These are phyloP conservation scores for Chaetophractus vellerosus DNA, from an alignment of 2,797 vertebrate genomes.

Conservation along the genomic window DNA sequence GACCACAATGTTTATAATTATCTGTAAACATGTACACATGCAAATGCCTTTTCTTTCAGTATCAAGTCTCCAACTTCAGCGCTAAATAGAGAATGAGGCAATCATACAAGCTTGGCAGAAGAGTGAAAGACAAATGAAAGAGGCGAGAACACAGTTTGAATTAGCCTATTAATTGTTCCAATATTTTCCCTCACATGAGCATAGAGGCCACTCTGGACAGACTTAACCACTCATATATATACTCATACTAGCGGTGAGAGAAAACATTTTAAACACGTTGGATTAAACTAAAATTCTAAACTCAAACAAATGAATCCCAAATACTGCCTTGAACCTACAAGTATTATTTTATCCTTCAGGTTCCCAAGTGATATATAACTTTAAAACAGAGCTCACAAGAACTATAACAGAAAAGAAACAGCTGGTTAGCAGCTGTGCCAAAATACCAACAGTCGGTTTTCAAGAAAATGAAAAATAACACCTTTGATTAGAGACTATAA, in stretches of 20 bases:
- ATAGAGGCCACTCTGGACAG: background rate
- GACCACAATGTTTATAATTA: background rate
- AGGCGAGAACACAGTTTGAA: conserved; percentile 21
- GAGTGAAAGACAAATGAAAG: conserved; percentile 2
- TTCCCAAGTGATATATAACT: conserved; percentile 21
- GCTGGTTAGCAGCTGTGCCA: conserved; percentile 57
- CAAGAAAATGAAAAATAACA: conserved; percentile 67
- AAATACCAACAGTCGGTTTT: conserved; percentile 21
- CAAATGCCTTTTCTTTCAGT: conserved; percentile 9
- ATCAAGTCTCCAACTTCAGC: conserved; percentile 1
- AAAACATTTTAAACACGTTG: conserved; percentile 49
- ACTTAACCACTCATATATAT: conserved; percentile 41
- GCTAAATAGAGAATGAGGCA: conserved; percentile 48
- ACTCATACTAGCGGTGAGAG: conserved; percentile 30
- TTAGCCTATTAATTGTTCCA: conserved; percentile 47
- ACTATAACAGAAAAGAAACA: conserved; percentile 60
- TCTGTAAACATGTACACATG: background rate
- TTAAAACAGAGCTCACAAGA: conserved; percentile 42
- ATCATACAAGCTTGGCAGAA: background rate
- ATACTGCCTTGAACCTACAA: conserved; percentile 1
- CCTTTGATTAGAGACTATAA: background rate
- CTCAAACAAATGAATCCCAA: conserved; percentile 36
- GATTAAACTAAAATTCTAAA: conserved; percentile 58
- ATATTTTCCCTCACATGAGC: conserved; percentile 7
- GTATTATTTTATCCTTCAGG: conserved; percentile 40